A percentile compares a stretch with the other conserved stretches of the same genome.
Evolutionary conservation across 1,140 invertebrate genomes (phyloP).

Genomic region (Samia ricini): DNA sequence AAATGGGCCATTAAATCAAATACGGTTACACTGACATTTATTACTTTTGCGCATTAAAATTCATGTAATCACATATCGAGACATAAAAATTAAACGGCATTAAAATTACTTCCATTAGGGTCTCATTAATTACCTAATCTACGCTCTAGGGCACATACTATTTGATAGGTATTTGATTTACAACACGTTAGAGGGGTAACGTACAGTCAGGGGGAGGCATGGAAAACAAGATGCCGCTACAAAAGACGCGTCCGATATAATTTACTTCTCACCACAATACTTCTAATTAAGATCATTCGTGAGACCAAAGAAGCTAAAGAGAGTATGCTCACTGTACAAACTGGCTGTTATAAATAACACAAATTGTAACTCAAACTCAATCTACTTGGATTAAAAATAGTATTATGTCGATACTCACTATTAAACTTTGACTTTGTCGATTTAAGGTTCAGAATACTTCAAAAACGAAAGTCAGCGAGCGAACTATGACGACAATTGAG

Average conservation of each 20-base stretch:
- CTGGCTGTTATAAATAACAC: constrained; percentile 72
- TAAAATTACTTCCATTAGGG: constrained; percentile 61
- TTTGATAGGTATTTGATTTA: constrained; percentile 65
- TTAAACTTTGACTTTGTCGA: constrained; percentile 35
- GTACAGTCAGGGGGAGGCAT: neutral
- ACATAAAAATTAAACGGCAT: constrained; percentile 61
- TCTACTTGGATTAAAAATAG: constrained; percentile 46
- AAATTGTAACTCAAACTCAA: constrained; percentile 63
- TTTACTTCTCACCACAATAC: constrained; percentile 70
- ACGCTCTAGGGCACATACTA: constrained; percentile 51
- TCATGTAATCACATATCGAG: constrained; percentile 54
- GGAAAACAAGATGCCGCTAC: constrained; percentile 21
- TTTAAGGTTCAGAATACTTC: constrained; percentile 15
- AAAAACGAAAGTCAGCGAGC: constrained; percentile 39
- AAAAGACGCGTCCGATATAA: constrained; percentile 55
- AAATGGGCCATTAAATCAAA: constrained; percentile 43
- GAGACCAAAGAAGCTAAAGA: constrained; percentile 58
- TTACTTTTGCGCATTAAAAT: constrained; percentile 58
- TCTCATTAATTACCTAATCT: constrained; percentile 69
- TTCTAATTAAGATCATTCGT: constrained; percentile 76
- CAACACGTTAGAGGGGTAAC: constrained; percentile 23
- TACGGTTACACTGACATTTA: constrained; percentile 46
- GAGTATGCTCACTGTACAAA: constrained; percentile 64
- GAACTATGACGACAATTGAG: constrained; percentile 37
- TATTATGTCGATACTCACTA: constrained; percentile 9